Base-by-base conservation (phyloP, 2,888 invertebrate genomes). In the Eupithecia subfuscata region DNA sequence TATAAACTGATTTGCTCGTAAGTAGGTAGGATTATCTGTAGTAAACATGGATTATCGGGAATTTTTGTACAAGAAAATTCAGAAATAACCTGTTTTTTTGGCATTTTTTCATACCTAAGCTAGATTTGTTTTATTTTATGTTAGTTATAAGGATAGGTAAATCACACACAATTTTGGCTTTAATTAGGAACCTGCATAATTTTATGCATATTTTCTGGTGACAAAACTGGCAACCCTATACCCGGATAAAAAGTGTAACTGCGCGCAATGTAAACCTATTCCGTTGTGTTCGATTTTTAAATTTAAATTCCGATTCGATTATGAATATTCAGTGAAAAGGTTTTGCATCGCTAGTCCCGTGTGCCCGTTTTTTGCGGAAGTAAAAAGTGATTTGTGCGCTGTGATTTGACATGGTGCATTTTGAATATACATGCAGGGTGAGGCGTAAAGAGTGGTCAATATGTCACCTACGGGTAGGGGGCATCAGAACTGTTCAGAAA, bases 251-350 rank as follows among this genome's bases (percentile, higher is more conserved):
- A 78, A 81, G 22, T 67, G 65, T 67, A n/a, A 80, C 73, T 75
- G 79, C 72, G 77, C 79, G 79, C 79, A 78, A 78, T 83, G 78
- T 82, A 82, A 81, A 80, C 82, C 79, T 76, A 80, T 81, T 82
- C 78, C 68, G 77, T 76, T 76, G 65, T 71, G 80, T 76, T 68
- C 77, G 75, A 77, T 79, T 78, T 81, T 79, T 69, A 64, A 65
- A 79, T 81, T 78, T 79, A 77, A 79, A 79, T 77, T 80, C 68
- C 2, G 68, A 70, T 73, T 75, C 68, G 70, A 63, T 43, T 69
- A 65, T 77, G 69, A 74, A 77, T 74, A 71, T 71, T 74, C 71
- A 48, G 71, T 70, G 43, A 43, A 74, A 76, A 73, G 67, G 72
- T 56, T 71, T 76, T 69, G 64, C 52, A 74, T 71, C 56, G 71